These are phyloP conservation scores for Drosophila fulvimacula DNA, from an alignment of 2,888 invertebrate genomes.

Conservation along the genomic window DNA sequence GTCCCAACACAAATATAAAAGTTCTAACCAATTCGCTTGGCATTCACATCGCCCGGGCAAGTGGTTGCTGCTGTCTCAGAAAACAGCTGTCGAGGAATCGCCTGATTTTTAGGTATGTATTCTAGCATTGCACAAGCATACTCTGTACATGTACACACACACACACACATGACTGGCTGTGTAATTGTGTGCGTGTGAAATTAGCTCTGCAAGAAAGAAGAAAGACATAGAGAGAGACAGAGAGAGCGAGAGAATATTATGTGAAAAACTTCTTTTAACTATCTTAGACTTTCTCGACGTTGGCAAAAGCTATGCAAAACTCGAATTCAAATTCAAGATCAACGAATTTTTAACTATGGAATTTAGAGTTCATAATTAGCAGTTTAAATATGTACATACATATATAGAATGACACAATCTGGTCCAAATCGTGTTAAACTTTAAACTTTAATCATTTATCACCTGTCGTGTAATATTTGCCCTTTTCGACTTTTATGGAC, in stretches of 20 bases:
- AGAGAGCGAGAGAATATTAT: conserved; percentile 1
- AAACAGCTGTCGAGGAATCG: conserved; percentile 78
- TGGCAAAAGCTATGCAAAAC: not conserved
- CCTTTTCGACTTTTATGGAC: conserved; percentile 36
- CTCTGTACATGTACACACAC: conserved; percentile 7
- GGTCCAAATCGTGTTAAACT: conserved; percentile 1
- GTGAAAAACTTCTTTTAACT: not conserved
- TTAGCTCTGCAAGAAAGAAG: conserved; percentile 13
- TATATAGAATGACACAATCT: conserved; percentile 2
- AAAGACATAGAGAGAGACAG: not conserved
- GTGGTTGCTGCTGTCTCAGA: conserved; percentile 39
- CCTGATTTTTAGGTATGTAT: conserved; percentile 83
- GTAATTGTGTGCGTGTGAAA: conserved; percentile 20
- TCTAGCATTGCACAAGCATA: conserved; percentile 13
- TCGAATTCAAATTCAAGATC: not conserved
- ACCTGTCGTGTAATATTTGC: conserved; percentile 26
- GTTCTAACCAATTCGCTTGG: conserved; percentile 23
- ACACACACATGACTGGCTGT: not conserved
- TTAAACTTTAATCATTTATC: conserved; percentile 5
- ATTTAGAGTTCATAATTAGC: not conserved
- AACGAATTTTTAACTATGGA: not conserved
- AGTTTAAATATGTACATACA: not conserved
- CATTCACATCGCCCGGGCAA: conserved; percentile 32
- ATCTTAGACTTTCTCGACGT: not conserved
- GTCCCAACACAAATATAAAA: conserved; percentile 25